Evolutionary conservation across 2,113 vertebrate species (phyloP).

Genomic region (Pan troglodytes): NHGRI_mPanTro3-v2.1_pri NC_072409.2:45241001-45241500

Average conservation of each 20-base stretch:
- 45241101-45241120: too few relatives aligned
- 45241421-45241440: not conserved
- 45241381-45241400: not conserved
- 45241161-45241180: rapidly evolving
- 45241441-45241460: not conserved
- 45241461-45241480: not conserved
- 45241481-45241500: not conserved
- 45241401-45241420: not conserved
- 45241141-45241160: not conserved
- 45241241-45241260: not conserved
- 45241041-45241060: not conserved
- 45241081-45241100: not conserved
- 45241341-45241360: not conserved
- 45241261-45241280: not conserved
- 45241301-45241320: not conserved
- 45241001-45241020: not conserved
- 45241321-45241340: not conserved
- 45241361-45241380: not conserved
- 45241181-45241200: not conserved
- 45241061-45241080: not conserved
- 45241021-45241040: not conserved
- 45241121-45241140: not conserved
- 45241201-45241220: not conserved
- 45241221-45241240: not conserved
- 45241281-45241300: not conserved